Evolutionary conservation across 2,888 invertebrate species (phyloP).

Genomic region (Phengaris arion): DNA sequence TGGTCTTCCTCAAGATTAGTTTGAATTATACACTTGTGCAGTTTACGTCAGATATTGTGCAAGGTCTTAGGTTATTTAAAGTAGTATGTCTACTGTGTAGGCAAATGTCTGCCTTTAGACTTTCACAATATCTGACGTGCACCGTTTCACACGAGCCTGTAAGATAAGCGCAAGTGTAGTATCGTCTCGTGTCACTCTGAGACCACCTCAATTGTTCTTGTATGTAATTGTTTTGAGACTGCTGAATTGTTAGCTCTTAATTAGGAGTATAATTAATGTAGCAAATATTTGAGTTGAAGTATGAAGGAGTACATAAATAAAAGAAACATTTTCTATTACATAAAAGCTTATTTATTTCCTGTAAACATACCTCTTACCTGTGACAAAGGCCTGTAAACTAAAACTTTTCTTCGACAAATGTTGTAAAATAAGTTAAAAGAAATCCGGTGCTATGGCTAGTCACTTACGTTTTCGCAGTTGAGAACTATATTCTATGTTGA

Average conservation of each 20-base stretch:
- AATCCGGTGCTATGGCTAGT: conserved; percentile 41
- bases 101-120: not conserved
- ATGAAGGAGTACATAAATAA: conserved; percentile 72
- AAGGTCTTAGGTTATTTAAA: not conserved
- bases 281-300: conserved; percentile 69
- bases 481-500: conserved; percentile 55
- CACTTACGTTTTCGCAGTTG: conserved; percentile 55
- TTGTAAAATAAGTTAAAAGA: not conserved
- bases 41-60: not conserved
- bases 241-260: conserved; percentile 77
- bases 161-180: not conserved
- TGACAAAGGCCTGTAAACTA: too few species aligned
- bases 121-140: conserved; percentile 41
- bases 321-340: conserved; percentile 67
- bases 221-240: conserved; percentile 77
- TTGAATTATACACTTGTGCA: conserved; percentile 37
- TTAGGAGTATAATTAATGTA: conserved; percentile 72
- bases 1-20: conserved; percentile 37
- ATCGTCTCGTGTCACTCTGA: conserved; percentile 56
- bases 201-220: conserved; percentile 69
- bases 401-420: too few species aligned
- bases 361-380: not conserved
- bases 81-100: conserved; percentile 22
- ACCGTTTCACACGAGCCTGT: not conserved
- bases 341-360: conserved; percentile 39